Base-by-base conservation (phyloP, 2,888 invertebrate species). In the Isotomurus palustris region DNA sequence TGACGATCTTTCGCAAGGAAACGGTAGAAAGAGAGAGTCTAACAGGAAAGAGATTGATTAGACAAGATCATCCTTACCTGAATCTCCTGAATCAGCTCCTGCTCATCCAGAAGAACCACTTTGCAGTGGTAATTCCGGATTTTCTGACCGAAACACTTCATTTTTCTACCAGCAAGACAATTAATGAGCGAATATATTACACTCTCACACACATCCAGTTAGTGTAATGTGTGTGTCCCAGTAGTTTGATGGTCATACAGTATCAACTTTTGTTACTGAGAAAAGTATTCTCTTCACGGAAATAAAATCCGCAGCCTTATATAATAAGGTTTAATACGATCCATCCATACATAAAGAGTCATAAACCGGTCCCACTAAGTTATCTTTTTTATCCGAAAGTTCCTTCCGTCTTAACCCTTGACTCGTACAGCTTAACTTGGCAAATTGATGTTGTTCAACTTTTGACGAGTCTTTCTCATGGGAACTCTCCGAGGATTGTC, bases 81-180 rank as follows among this genome's bases (percentile, higher is more conserved):
- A 73, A 91, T 84, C 77, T 92, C 92, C 74, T 91, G 89, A 68
- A 91, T 81, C 64, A 92, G 83, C 75, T 92, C 91, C 73, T 91
- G 85, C 74, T 91, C 91, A 76, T 92, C 92, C 72, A 92, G 83
- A 70, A 92, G 82, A 73, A 92, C 85, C 72, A 92, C 87, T 77
- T 91, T 89, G 78, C 87, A 88, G 73, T 84, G 84, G 73, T 74
- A 73, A 61, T 73, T 75, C 62, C 74, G 73, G 62, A 72, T 73
- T 68, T 75, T 75, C 50, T 73, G 73, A 62, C 77, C 76, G 66
- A 77, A 74, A 71, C 77, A 77, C 70, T 73, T 73, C 76, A 77
- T 77, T 57, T 62, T 64, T 48, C 41, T 19, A 32, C 14, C 22
- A n/a, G n/a, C n/a, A n/a, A n/a, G n/a, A n/a, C n/a, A n/a, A 5